Conservation (phyloP, 2,797 vertebrate genomes). For the Enteromius treurensis region DNA sequence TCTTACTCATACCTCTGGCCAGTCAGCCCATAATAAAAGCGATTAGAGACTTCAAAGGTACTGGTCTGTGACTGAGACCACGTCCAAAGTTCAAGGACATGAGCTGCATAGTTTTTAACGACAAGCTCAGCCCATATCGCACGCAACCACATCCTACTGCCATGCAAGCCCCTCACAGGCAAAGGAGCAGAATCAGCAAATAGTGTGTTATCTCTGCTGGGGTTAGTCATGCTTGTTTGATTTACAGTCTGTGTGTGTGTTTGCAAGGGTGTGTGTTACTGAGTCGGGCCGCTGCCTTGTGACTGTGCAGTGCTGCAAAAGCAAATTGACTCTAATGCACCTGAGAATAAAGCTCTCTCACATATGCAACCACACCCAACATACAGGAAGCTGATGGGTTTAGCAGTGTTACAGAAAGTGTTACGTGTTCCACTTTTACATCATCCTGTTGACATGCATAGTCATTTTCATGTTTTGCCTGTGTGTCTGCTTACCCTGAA, state of each 20-base stretch:
- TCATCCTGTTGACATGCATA: slow-evolving; percentile 2
- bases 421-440: slow-evolving; percentile 8
- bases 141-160: slow-evolving; percentile 31
- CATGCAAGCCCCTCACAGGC: slow-evolving; percentile 10
- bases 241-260: slow-evolving; percentile 32
- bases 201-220: slow-evolving; percentile 1
- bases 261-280: slow-evolving; percentile 24
- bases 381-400: slow-evolving; percentile 6
- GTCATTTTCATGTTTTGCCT: not conserved
- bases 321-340: slow-evolving; percentile 43
- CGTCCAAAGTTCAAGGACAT: slow-evolving; percentile 19
- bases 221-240: slow-evolving; percentile 26
- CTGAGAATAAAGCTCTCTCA: slow-evolving; percentile 24
- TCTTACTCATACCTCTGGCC: slow-evolving; percentile 1
- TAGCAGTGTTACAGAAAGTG: not conserved
- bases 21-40: slow-evolving; percentile 27
- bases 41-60: slow-evolving; percentile 54
- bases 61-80: slow-evolving; percentile 32
- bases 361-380: slow-evolving; percentile 29
- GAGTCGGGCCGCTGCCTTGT: slow-evolving; percentile 48
- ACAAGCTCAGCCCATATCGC: not conserved
- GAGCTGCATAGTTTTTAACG: slow-evolving; percentile 31
- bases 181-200: not conserved
- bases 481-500: not conserved
- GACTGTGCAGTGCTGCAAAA: slow-evolving; percentile 53